Evolutionary conservation across 1,140 invertebrate genomes (phyloP).

Genomic region (Apis dorsata): DNA sequence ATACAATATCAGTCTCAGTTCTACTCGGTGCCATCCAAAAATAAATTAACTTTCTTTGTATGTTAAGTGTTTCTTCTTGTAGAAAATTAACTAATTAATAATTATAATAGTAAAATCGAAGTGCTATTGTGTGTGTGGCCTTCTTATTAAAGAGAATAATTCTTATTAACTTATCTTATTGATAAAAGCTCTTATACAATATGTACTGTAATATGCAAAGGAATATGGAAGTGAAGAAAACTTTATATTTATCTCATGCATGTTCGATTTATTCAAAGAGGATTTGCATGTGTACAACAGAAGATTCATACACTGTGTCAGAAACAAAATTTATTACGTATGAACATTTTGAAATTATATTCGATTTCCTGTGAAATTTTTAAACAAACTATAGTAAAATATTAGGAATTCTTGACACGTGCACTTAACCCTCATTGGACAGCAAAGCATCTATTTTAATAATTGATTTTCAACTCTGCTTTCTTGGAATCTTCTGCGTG

Average conservation of each 20-base stretch:
- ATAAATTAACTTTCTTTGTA: constrained; percentile 39
- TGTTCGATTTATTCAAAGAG: constrained; percentile 75
- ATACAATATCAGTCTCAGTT: constrained; percentile 51
- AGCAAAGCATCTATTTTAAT: constrained; percentile 54
- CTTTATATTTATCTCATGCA: constrained; percentile 50
- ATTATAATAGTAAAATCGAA: constrained; percentile 36
- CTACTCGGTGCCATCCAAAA: constrained; percentile 45
- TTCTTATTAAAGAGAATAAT: constrained; percentile 39
- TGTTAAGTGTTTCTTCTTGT: constrained; percentile 25
- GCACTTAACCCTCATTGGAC: constrained; percentile 37
- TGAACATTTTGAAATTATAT: constrained; percentile 33
- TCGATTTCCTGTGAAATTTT: constrained; percentile 30
- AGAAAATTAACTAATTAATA: constrained; percentile 43
- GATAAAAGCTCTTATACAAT: constrained; percentile 22
- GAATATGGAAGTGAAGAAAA: constrained; percentile 59
- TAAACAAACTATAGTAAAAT: constrained; percentile 38
- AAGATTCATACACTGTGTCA: constrained; percentile 70
- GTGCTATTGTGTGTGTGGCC: constrained; percentile 74
- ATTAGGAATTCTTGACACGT: constrained; percentile 45
- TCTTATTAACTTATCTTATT: constrained; percentile 21
- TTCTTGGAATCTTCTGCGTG: constrained; percentile 50
- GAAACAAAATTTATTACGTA: constrained; percentile 53
- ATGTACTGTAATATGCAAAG: constrained; percentile 33
- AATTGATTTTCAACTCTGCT: constrained; percentile 51
- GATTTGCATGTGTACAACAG: constrained; percentile 75